Percentiles rank a stretch among this genome's conserved stretches.
phyloP scores from a whole-genome alignment of 2,113 vertebrate species.

The Phrynocephalus versicolor region DNA sequence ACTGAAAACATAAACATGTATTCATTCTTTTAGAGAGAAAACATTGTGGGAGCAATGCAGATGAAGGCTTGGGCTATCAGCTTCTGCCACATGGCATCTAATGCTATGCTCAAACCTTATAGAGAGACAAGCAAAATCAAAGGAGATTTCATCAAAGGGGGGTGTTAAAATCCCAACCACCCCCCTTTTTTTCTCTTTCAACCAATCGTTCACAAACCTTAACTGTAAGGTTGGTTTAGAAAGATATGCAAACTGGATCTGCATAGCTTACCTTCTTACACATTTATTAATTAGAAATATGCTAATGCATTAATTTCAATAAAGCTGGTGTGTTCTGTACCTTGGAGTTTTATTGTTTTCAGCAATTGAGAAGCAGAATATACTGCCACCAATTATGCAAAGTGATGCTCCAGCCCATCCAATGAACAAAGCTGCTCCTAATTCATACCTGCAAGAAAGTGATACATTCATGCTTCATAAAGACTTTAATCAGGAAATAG shows the following conservation, averaged over 20 bases:
- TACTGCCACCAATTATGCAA: conserved; percentile 83
- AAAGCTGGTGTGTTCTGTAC: conserved; percentile 65
- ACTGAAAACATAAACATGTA: neutral
- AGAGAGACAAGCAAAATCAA: neutral
- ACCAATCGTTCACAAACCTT: conserved; percentile 12
- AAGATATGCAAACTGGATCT: neutral
- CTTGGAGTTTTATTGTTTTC: conserved; percentile 75
- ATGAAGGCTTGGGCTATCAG: neutral
- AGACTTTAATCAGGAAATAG: neutral
- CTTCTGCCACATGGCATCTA: neutral
- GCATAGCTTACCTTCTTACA: neutral
- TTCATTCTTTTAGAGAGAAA: neutral
- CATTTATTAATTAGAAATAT: neutral
- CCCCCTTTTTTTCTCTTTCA: neutral
- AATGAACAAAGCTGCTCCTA: conserved; percentile 91
- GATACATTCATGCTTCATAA: conserved; percentile 44
- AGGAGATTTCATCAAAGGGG: neutral
- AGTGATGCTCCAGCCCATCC: conserved; percentile 94
- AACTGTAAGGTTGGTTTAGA: conserved; percentile 5
- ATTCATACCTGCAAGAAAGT: conserved; percentile 83
- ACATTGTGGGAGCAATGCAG: neutral
- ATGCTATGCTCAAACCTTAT: neutral
- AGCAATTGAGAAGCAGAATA: conserved; percentile 83
- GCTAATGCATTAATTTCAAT: neutral
- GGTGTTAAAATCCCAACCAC: neutral